Percentiles rank a stretch among this genome's conserved stretches.
Conservation (phyloP, 1,140 invertebrate species). For the Cheumatopsyche charites region DNA sequence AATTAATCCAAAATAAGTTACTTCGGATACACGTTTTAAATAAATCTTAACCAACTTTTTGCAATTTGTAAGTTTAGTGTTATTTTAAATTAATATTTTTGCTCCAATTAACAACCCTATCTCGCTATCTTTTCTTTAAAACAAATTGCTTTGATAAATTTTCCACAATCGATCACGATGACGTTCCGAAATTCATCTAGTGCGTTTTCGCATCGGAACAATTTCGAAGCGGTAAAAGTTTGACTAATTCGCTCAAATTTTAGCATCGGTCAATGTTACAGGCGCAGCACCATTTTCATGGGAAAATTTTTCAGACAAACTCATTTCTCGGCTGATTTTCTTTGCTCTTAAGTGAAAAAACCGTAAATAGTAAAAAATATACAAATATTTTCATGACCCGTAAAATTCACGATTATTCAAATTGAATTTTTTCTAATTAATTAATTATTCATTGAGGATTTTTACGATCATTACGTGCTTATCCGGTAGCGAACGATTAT, state of each 20-base stretch:
- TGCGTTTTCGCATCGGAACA: neutral
- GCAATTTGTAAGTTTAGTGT: too few relatives aligned
- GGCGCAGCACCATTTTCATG: neutral
- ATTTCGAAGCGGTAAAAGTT: conserved; percentile 14
- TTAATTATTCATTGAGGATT: too few relatives aligned
- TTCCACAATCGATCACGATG: conserved; percentile 14
- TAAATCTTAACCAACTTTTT: too few relatives aligned
- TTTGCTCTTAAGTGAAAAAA: neutral
- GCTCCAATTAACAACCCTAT: too few relatives aligned
- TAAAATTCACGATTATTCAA: too few relatives aligned
- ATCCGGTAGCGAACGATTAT: neutral
- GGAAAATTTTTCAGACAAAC: conserved; percentile 14
- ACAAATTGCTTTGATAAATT: conserved; percentile 30
- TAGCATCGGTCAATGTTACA: neutral
- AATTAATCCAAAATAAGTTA: too few relatives aligned
- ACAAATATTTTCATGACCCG: too few relatives aligned
- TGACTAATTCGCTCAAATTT: conserved; percentile 7
- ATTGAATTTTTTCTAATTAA: too few relatives aligned
- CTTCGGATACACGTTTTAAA: too few relatives aligned
- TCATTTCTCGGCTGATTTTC: neutral
- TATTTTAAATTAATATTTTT: too few relatives aligned
- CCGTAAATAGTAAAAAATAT: too few relatives aligned
- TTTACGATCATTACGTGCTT: neutral
- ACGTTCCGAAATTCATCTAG: neutral
- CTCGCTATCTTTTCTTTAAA: neutral